These are phyloP conservation scores for Miichthys miiuy DNA, from an alignment of 2,797 vertebrate genomes.

Conservation along the genomic window DNA sequence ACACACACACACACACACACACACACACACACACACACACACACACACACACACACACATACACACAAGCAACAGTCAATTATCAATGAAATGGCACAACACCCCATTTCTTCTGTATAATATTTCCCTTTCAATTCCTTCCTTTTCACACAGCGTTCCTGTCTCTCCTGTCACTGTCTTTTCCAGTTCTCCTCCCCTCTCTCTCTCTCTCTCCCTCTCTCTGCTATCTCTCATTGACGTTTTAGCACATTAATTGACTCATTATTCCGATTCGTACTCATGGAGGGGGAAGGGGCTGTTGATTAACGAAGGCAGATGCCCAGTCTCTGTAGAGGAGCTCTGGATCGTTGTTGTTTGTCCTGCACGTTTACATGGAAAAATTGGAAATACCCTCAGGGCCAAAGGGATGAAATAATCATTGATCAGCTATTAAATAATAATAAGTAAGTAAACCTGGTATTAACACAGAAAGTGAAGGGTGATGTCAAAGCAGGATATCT, in stretches of 20 bases:
- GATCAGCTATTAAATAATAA: background rate
- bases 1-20: conserved; percentile 15
- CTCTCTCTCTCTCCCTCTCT: conserved; percentile 81
- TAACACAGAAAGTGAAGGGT: background rate
- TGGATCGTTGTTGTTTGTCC: conserved; percentile 85
- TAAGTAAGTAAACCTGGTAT: no score
- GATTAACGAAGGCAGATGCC: conserved; percentile 93
- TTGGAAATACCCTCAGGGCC: background rate
- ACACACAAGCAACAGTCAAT: conserved; percentile 39
- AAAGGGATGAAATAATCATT: background rate
- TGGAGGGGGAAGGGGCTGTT: conserved; percentile 70
- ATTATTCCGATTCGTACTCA: conserved; percentile 92
- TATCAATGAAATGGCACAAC: conserved; percentile 48
- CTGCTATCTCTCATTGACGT: conserved; percentile 89
- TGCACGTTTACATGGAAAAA: conserved; percentile 79
- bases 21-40: conserved; percentile 11
- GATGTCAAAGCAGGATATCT: background rate
- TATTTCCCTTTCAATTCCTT: conserved; percentile 38
- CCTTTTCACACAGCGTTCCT: background rate
- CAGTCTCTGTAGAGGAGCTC: conserved; percentile 88
- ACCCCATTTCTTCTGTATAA: conserved; percentile 28
- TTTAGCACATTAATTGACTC: conserved; percentile 96
- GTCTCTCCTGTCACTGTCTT: conserved; percentile 43
- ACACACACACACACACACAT: conserved; percentile 10
- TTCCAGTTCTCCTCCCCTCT: conserved; percentile 40